phyloP scores from a whole-genome alignment of 2,113 vertebrate species.

The Tympanuchus pallidicinctus region DNA sequence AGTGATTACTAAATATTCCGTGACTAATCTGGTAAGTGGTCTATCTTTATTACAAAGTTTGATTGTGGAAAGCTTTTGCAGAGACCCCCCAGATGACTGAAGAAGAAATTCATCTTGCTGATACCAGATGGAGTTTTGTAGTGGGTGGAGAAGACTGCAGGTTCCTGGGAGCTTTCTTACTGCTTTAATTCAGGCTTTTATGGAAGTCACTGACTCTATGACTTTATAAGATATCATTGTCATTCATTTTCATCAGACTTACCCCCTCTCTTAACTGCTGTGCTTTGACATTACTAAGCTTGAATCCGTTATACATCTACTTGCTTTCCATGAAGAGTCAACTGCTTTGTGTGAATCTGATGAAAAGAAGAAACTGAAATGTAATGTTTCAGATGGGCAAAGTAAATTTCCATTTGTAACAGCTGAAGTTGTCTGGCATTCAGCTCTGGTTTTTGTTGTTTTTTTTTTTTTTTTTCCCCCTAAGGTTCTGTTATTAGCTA shows the following conservation, averaged over 20 bases:
- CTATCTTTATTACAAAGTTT: neutral
- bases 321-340: neutral
- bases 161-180: neutral
- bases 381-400: neutral
- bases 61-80: neutral
- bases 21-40: neutral
- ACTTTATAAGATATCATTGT: neutral
- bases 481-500: neutral
- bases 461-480: accelerated
- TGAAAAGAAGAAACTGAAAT: neutral
- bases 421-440: neutral
- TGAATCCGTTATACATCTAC: neutral
- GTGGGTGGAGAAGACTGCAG: neutral
- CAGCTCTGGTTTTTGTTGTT: no score
- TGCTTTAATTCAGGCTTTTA: neutral
- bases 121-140: neutral
- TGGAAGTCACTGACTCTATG: neutral
- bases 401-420: neutral
- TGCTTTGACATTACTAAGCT: neutral
- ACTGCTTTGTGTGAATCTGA: neutral
- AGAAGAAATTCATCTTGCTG: neutral
- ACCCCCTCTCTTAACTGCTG: neutral
- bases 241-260: neutral
- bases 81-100: neutral
- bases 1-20: neutral